phyloP scores from a whole-genome alignment of 2,888 invertebrate genomes.

The Salpingus planirostris region DNA sequence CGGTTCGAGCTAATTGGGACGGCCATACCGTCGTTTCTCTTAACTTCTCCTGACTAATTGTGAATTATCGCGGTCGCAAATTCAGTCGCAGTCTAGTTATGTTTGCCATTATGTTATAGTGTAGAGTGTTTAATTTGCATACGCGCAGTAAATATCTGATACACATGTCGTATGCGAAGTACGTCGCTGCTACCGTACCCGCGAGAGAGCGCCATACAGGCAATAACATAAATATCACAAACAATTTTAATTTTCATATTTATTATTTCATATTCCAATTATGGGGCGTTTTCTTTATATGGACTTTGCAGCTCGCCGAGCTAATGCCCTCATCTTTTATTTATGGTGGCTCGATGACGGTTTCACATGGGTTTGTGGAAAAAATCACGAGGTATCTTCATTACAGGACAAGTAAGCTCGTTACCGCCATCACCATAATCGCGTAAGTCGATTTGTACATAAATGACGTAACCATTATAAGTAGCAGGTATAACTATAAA shows the following conservation, averaged over 20 bases:
- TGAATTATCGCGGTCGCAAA: constrained; percentile 23
- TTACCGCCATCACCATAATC: constrained; percentile 6
- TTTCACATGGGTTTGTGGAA: constrained; percentile 14
- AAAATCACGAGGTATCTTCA: constrained; percentile 15
- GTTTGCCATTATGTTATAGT: too few relatives aligned
- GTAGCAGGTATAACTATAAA: too few relatives aligned
- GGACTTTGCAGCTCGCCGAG: constrained; percentile 26
- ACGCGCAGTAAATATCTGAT: constrained; percentile 31
- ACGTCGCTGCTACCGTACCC: constrained; percentile 30
- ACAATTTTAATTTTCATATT: constrained; percentile 33
- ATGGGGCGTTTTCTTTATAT: constrained; percentile 28
- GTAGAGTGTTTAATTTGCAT: constrained; percentile 28
- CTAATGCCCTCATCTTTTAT: constrained; percentile 29
- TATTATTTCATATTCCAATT: constrained; percentile 34
- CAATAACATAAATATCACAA: constrained; percentile 33
- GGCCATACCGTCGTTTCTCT: constrained; percentile 14
- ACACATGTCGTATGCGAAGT: too few relatives aligned
- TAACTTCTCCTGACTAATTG: constrained; percentile 27
- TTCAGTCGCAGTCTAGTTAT: constrained; percentile 19
- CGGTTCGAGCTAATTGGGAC: constrained; percentile 19
- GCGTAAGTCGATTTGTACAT: constrained; percentile 6
- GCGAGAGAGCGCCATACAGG: too few relatives aligned
- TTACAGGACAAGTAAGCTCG: constrained; percentile 13
- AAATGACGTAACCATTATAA: too few relatives aligned
- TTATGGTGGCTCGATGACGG: constrained; percentile 21